Base-by-base conservation (phyloP, 53 echinoderm and acorn worm genomes). In the Temnopleurus reevesii region DNA sequence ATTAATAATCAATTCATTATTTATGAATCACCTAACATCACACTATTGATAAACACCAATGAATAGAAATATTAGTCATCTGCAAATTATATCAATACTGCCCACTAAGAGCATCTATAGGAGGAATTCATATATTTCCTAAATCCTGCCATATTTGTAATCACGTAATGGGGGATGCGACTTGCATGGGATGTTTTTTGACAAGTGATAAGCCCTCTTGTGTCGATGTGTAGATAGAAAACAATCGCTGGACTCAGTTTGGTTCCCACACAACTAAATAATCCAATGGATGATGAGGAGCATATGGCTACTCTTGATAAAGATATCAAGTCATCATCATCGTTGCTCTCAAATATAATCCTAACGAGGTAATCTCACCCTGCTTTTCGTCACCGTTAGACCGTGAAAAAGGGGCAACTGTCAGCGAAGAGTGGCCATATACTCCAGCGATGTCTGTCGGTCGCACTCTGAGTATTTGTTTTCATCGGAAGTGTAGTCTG, bases 181-280 rank as follows among this genome's bases (percentile, higher is more conserved):
- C 7, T 38, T 41, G 71, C 38, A 18, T 9, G 26, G 33, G 35
- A 17, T 36, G n/a, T 71, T 21, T 43, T 12, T 49, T 49, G 10
- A 43, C n/a, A n/a, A n/a, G n/a, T 8, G 41, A 41, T 8, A 38
- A 41, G n/a, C 71, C 71, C 41, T 71, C 43, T 1, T 12, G 17
- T 8, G n/a, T 19, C 43, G 41, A 8, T 12, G 15, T 12, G 4
- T 2, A n/a, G n/a, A 8, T 23, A 38, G 71, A 71, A 71, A 71
- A 41, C 19, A 71, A 71, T 41, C 41, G n/a, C 1, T 2, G 7
- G 3, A 2, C 33, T 34, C 31, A 13, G 17, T 63, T 63, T 63
- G 30, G 36, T 71, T 71, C 71, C 71, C 71, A 71, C 71, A 71
- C 71, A 41, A 41, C 71, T 71, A 71, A 71, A 71, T 71, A 71